Conservation (phyloP, 2,888 invertebrate species). For the Erynnis tages region DNA sequence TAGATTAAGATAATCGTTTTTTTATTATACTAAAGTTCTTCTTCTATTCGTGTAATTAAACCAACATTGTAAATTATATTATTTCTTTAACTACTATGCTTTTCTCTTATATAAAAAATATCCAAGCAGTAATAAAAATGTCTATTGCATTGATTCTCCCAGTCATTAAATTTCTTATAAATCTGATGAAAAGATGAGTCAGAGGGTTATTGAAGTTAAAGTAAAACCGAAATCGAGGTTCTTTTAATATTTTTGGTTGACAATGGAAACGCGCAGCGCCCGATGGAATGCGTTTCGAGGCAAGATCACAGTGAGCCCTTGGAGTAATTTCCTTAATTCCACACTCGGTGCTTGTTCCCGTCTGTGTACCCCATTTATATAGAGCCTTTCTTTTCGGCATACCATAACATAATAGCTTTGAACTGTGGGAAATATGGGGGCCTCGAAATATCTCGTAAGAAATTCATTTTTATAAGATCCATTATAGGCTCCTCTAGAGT, state of each 20-base stretch:
- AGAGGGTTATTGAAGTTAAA: too few species aligned
- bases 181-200: not conserved
- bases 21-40: too few species aligned
- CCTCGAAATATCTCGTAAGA: conserved; percentile 18
- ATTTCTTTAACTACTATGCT: too few species aligned
- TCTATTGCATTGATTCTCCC: too few species aligned
- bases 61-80: too few species aligned
- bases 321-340: conserved; percentile 59
- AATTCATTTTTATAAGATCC: conserved; percentile 11
- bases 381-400: conserved; percentile 22
- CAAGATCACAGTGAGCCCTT: conserved; percentile 46
- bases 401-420: conserved; percentile 25
- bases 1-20: too few species aligned
- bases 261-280: conserved; percentile 39
- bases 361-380: conserved; percentile 18
- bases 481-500: not conserved
- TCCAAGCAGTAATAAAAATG: too few species aligned
- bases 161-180: too few species aligned
- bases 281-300: conserved; percentile 42
- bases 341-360: conserved; percentile 33
- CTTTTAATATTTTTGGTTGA: too few species aligned
- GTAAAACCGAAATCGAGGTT: not conserved
- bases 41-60: too few species aligned
- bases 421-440: conserved; percentile 26
- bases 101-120: too few species aligned